Conservation (phyloP, 53 echinoderm and acorn worm genomes). For the Patiria pectinifera region DNA sequence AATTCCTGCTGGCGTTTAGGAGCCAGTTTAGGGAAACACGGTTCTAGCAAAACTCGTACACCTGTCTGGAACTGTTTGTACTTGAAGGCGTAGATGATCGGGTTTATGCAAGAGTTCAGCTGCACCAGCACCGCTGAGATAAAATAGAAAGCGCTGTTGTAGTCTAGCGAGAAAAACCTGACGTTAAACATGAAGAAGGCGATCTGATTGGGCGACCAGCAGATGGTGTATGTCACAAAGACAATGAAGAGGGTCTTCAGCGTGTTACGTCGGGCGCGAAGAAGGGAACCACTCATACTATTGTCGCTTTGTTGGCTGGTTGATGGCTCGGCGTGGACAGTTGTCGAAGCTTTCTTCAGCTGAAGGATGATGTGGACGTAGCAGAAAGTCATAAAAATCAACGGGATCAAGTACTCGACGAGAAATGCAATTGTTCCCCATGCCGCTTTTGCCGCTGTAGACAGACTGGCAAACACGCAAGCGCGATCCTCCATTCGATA, state of each 20-base stretch:
- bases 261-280: too few species aligned
- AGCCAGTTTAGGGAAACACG: slow-evolving; percentile 3
- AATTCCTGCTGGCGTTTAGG: background rate
- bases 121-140: slow-evolving; percentile 65
- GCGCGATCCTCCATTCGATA: background rate
- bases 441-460: background rate
- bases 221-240: too few species aligned
- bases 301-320: background rate
- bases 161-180: slow-evolving; percentile 35
- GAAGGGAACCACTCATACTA: slow-evolving; percentile 32
- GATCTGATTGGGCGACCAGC: too few species aligned
- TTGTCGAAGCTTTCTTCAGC: slow-evolving; percentile 6
- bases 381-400: slow-evolving; percentile 76
- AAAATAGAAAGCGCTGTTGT: slow-evolving; percentile 59
- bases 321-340: background rate
- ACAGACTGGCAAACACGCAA: background rate
- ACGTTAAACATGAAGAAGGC: slow-evolving; percentile 51
- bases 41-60: slow-evolving; percentile 28
- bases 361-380: slow-evolving; percentile 37
- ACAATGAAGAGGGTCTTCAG: too few species aligned
- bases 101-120: slow-evolving; percentile 74
- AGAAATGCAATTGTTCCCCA: background rate
- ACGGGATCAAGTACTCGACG: too few species aligned
- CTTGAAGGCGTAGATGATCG: background rate
- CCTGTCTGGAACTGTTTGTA: too few species aligned